Base-by-base conservation (phyloP, 2,113 vertebrate species). In the Bostrychus sinensis region DNA sequence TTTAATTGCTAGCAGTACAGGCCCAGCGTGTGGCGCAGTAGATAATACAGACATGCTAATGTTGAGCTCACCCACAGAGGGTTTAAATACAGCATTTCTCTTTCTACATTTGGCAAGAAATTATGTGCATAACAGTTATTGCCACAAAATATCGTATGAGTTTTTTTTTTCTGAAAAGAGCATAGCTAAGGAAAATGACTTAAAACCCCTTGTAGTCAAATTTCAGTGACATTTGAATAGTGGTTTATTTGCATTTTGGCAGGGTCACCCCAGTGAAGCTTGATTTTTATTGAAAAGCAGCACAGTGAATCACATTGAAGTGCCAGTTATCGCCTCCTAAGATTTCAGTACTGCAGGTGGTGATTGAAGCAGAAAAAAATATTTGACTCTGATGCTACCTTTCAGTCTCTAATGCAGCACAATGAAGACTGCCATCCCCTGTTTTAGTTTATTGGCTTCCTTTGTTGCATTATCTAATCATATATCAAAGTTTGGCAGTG, bases 231-330 rank as follows among this genome's bases (percentile, higher is more conserved):
- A 62, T 84, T 37, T 87, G 77, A 86, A 88, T 80, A 64, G 66
- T 62, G 78, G 20, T 56, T 8, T 64, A 85, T 84, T 89, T 88
- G 80, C 76, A 83, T 83, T 55, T 78, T 85, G 82, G 73, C 80
- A 80, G 50, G 56, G 65, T 80, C 65, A 58, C 25, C 25, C 25
- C 51, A 41, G 62, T 37, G 43, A 73, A 23, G 55, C 56, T 68
- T 66, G 46, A 42, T 62, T 83, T 66, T n/a, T 22, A 25, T 30
- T 70, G 80, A 81, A 72, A 75, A 62, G 70, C 73, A 80, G 55
- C 54, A 57, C 23, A 46, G 62, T 22, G 60, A 62, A 56, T 42
- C 68, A 19, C 61, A 68, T 84, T 77, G 56, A 81, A 78, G 69
- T 82, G 75, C 56, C 73, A 70, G 62, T 75, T 71, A 71, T 78